Conservation (phyloP, 1,140 invertebrate species). For the Ceratosolen solmsi region DNA sequence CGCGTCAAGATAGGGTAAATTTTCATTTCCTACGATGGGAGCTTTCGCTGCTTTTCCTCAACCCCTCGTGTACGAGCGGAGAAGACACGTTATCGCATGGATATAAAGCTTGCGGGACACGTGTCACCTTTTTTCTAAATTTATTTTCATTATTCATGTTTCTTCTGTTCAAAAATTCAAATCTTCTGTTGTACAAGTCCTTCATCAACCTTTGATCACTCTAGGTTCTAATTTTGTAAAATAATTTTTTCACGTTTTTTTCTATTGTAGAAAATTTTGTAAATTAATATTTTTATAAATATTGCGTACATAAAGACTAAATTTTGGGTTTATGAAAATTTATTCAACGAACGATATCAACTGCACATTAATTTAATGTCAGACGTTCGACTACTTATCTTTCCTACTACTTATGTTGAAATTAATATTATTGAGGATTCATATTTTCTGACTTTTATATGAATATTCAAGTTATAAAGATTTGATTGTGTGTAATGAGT, state of each 20-base stretch:
- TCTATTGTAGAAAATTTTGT: too few relatives aligned
- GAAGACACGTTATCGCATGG: neutral
- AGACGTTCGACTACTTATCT: too few relatives aligned
- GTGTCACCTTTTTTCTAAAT: constrained; percentile 28
- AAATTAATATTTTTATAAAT: too few relatives aligned
- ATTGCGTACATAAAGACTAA: too few relatives aligned
- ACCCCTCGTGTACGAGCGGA: neutral
- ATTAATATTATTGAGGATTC: too few relatives aligned
- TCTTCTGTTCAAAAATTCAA: too few relatives aligned
- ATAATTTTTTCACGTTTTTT: neutral
- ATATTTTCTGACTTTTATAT: neutral
- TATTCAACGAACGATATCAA: too few relatives aligned
- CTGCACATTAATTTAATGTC: too few relatives aligned
- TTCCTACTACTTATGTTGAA: too few relatives aligned
- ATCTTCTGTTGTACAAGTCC: too few relatives aligned
- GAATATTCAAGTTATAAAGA: neutral
- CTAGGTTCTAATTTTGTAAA: neutral
- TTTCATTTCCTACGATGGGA: constrained; percentile 31
- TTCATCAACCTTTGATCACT: neutral
- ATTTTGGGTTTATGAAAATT: neutral
- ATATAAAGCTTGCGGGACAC: neutral
- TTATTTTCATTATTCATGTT: neutral
- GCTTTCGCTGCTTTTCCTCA: neutral
- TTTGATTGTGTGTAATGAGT: neutral
- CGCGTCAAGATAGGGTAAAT: neutral